phyloP scores from a whole-genome alignment of 2,113 vertebrate species.

The Calyptommatus sinebrachiatus region DNA sequence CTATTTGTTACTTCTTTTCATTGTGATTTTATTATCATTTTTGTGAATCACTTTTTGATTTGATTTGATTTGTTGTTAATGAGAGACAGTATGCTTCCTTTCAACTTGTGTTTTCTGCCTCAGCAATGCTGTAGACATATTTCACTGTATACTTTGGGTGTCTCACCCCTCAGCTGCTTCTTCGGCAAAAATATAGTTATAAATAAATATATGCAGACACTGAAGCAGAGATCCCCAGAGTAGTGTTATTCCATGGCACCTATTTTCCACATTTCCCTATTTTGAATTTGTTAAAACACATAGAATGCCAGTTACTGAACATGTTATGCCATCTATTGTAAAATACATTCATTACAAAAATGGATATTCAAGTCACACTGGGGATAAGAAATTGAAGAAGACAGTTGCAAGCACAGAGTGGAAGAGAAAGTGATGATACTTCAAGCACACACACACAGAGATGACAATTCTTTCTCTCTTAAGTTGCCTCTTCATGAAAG shows the following conservation, averaged over 20 bases:
- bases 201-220: neutral
- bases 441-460: accelerated
- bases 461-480: too few species aligned
- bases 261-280: conserved; percentile 1
- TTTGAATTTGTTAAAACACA: neutral
- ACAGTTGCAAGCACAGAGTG: neutral
- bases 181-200: neutral
- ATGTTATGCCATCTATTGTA: neutral
- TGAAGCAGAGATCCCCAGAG: neutral
- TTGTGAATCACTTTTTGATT: too few species aligned
- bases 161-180: neutral
- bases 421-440: neutral
- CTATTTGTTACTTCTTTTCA: too few species aligned
- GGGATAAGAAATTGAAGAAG: conserved; percentile 7
- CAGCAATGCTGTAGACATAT: neutral
- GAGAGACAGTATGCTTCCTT: neutral
- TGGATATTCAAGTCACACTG: neutral
- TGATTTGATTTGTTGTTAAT: too few species aligned
- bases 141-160: neutral
- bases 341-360: neutral
- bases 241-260: neutral
- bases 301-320: neutral
- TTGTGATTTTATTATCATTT: too few species aligned
- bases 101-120: neutral
- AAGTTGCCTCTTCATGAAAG: neutral